Conservation (phyloP, 2,113 vertebrate species). For the Percina caprodes region DNA sequence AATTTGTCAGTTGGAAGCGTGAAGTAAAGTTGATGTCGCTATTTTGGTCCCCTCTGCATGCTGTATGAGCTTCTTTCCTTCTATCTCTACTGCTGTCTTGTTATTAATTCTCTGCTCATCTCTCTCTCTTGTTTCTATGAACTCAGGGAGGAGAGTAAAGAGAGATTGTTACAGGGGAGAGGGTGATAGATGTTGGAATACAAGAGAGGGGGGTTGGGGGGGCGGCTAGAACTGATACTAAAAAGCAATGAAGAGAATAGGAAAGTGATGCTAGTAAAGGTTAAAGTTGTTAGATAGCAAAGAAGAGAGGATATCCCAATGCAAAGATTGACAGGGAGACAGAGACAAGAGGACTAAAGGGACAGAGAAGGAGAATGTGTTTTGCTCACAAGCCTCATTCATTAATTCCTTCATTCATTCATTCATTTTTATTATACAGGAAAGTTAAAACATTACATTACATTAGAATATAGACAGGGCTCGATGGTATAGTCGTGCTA, state of each 20-base stretch:
- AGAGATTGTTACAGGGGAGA: constrained; percentile 36
- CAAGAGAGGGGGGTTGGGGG: not conserved
- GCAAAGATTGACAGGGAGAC: constrained; percentile 48
- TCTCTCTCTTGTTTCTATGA: constrained; percentile 53
- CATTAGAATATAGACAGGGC: too few species aligned
- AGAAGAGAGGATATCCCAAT: constrained; percentile 6
- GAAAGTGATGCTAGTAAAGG: constrained; percentile 30
- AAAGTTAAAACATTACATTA: too few species aligned
- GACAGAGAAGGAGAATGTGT: not conserved
- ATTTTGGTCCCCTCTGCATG: constrained; percentile 48
- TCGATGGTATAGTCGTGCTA: too few species aligned
- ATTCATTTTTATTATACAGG: too few species aligned
- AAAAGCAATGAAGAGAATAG: not conserved
- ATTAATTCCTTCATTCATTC: too few species aligned
- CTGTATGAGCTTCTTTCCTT: constrained; percentile 48
- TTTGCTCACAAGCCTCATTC: constrained; percentile 59
- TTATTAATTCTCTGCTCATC: constrained; percentile 69
- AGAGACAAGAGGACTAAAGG: constrained; percentile 32
- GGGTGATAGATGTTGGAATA: constrained; percentile 17
- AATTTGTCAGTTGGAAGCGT: constrained; percentile 4
- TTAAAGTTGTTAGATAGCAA: constrained; percentile 28
- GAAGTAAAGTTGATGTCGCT: constrained; percentile 36
- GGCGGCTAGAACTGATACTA: not conserved
- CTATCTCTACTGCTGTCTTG: constrained; percentile 62
- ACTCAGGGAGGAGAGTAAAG: constrained; percentile 41